Evolutionary conservation across 2,113 vertebrate genomes (phyloP).

Genomic region (Apus apus): DNA sequence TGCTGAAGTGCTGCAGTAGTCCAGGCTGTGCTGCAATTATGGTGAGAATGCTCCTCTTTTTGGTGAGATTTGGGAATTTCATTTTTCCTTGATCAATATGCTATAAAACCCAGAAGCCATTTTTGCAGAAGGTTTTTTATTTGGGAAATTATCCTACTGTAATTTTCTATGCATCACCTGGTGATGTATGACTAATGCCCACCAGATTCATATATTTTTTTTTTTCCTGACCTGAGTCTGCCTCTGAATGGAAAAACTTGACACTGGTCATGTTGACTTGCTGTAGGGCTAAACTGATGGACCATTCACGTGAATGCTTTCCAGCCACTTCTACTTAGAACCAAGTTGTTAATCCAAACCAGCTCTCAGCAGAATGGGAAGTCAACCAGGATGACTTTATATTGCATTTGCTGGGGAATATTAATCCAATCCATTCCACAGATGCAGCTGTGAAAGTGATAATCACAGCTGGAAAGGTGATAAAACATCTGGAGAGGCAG

Average conservation of each 20-base stretch:
- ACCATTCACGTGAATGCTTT: not conserved
- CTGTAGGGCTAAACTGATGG: not conserved
- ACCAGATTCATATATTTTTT: not conserved
- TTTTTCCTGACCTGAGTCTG: not conserved
- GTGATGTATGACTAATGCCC: not conserved
- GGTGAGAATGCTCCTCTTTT: not conserved
- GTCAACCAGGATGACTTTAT: not conserved
- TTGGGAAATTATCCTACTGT: not conserved
- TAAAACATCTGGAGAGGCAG: conserved; percentile 29
- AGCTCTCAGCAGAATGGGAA: not conserved
- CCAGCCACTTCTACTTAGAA: not conserved
- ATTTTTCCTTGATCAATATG: not conserved
- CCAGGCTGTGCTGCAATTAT: not conserved
- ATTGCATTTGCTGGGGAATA: not conserved
- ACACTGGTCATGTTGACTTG: not conserved
- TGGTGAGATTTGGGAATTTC: not conserved
- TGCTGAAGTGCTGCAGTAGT: not conserved
- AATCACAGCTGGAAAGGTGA: not conserved
- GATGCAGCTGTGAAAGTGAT: not conserved
- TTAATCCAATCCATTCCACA: not conserved
- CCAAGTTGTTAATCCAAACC: not conserved
- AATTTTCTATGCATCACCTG: not conserved
- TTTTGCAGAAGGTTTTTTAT: not conserved
- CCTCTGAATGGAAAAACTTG: not conserved
- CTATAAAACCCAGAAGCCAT: not conserved